Base-by-base conservation (phyloP, 2,113 vertebrate genomes). In the Raja brachyura region DNA sequence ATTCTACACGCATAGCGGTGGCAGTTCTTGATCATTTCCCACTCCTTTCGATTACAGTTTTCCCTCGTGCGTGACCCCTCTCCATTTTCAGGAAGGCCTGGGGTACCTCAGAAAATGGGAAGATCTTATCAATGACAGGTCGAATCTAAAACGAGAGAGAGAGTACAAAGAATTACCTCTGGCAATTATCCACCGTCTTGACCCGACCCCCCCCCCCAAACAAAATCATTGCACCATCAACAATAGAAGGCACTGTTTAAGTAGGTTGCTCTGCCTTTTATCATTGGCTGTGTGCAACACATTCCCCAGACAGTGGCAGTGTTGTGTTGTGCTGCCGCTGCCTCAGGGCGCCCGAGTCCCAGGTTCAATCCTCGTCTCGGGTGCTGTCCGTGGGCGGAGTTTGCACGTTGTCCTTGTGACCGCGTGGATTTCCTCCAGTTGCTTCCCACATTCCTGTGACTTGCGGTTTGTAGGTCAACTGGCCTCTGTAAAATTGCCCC, bases 1-100 rank as follows among this genome's bases (percentile, higher is more conserved):
- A 90, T 90, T 70, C 31, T 90, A 63, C 68, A 68, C 86, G 33
- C 61, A 39, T 48, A 48, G 68, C 10, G 28, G 56, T 10, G 28
- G 25, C 81, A 3, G 9, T 11, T n/a, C 66, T 33, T 16, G 73
- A 54, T 93, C 54, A 68, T 93, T 94, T 95, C 90, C 96, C 93
- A 93, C 95, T 93, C 54, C 99, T 95, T 92, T 95, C 94, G 63
- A 99, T 96, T 14, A 99, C 98, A 0, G 97, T 99, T 96, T 99
- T 99, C 66, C 99, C 98, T 86, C 98, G 96, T 10, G 98, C 98
- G 0, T 99, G 98, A 79, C 98, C 99, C 94, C 95, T 95, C 95
- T 99, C 98, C 94, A 99, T 48, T 95, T 98, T 99, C 94, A 96
- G 95, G 73, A 99, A 97, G 93, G 98, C 98, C 94, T 98, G 95